These are phyloP conservation scores for Aphelinus atriplicis DNA, from an alignment of 1,140 invertebrate genomes.

Conservation along the genomic window DNA sequence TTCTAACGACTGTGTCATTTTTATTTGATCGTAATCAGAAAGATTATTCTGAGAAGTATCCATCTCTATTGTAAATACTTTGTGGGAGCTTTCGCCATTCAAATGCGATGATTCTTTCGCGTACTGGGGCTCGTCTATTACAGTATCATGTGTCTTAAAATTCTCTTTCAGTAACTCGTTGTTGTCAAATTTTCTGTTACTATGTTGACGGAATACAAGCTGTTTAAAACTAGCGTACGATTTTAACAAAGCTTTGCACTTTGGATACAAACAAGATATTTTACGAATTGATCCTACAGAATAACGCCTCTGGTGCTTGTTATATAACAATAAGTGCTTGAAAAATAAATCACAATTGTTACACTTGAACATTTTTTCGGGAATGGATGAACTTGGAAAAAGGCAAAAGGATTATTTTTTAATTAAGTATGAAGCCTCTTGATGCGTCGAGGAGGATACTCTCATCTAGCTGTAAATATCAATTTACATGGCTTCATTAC, in stretches of 20 bases:
- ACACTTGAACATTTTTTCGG: not conserved
- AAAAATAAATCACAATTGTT: conserved; percentile 2
- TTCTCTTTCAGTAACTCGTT: not conserved
- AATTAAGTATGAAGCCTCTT: no score
- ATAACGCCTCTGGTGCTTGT: not conserved
- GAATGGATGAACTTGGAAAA: no score
- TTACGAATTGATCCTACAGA: not conserved
- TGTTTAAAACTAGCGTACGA: conserved; percentile 1
- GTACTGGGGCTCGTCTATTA: not conserved
- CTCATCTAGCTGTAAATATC: no score
- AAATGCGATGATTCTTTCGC: not conserved
- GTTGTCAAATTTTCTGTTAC: not conserved
- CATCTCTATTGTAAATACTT: not conserved
- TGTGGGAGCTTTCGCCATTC: not conserved
- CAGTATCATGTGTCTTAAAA: not conserved
- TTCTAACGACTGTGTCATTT: not conserved
- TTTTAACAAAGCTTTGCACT: not conserved
- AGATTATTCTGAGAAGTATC: not conserved
- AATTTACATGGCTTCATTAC: no score
- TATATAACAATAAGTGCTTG: not conserved
- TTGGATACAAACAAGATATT: not conserved
- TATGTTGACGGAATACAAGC: not conserved
- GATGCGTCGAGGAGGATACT: no score
- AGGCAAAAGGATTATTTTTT: no score
- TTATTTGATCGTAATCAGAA: not conserved